Evolutionary conservation across 1,140 invertebrate genomes (phyloP).

Genomic region (Drosophila pandora): DNA sequence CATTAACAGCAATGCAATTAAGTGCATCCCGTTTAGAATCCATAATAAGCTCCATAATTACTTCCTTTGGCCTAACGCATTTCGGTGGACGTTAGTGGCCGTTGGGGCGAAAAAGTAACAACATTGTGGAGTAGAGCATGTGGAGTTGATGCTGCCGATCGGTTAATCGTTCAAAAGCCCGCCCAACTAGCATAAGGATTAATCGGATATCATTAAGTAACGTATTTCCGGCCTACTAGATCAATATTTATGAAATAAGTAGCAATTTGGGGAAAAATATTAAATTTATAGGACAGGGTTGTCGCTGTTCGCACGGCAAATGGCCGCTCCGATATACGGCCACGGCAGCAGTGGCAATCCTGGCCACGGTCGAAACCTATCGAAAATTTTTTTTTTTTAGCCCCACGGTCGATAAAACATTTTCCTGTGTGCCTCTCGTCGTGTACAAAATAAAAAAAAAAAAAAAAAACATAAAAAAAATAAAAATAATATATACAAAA

Average conservation of each 20-base stretch:
- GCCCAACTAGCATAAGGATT: neutral
- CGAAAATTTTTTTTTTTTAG: constrained; percentile 59
- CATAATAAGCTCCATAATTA: neutral
- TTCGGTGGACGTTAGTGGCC: constrained; percentile 36
- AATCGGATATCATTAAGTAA: neutral
- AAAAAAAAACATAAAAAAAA: constrained; percentile 46
- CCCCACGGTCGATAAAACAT: constrained; percentile 69
- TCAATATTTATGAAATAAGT: neutral
- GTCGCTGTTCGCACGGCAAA: constrained; percentile 32
- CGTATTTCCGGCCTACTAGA: neutral
- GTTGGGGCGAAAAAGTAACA: constrained; percentile 65
- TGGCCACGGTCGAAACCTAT: constrained; percentile 33
- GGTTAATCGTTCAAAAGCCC: neutral
- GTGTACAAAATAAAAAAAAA: constrained; percentile 64
- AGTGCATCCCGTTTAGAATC: neutral
- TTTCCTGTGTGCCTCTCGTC: constrained; percentile 64
- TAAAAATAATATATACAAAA: constrained; percentile 1
- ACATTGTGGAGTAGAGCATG: constrained; percentile 33
- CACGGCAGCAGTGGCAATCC: constrained; percentile 40
- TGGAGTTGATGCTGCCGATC: neutral
- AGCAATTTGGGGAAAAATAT: constrained; percentile 71
- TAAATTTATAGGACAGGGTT: constrained; percentile 61
- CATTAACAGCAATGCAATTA: neutral
- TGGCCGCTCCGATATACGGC: constrained; percentile 9
- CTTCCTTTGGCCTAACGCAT: constrained; percentile 1